Base-by-base conservation (phyloP, 1,140 invertebrate genomes). In the Brachionus rubens region DNA sequence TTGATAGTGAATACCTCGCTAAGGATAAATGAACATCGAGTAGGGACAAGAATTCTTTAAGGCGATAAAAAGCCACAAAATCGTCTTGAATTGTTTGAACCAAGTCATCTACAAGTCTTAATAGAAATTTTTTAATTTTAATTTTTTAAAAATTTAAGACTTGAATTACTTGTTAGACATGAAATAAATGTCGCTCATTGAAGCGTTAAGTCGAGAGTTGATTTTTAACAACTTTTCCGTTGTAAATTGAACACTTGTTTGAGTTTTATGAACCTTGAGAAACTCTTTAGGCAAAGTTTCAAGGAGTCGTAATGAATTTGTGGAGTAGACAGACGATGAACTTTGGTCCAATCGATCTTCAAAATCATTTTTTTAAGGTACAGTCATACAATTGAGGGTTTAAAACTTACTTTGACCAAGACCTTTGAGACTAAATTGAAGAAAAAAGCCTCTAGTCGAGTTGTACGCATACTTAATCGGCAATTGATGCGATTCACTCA, bases 211-310 rank as follows among this genome's bases (percentile, higher is more conserved):
- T 72, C 46, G 19, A 10, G 7, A 24, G 46, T 72, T 72, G 40
- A 72, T 40, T 72, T 72, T 72, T 3, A 72, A 2, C 5, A 72
- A 41, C 40, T 50, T 48, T 2, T 40, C 16, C 16, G 68, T 72
- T 9, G 68, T 72, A 21, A 72, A 72, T 50, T 50, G 68, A 21
- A 72, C 30, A 5, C n/a, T 30, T 19, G 30, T 54, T 50, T 48
- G 24, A 33, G 46, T 72, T 48, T 54, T 72, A 7, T 21, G 48
- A 10, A 72, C 33, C 24, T 50, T 54, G n/a, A 72, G 16, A 33
- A 72, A 72, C 19, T 50, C 46, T 50, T 50, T 72, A 30, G 59
- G 59, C 12, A 65, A 24, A 65, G 21, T 65, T 43, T 65, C 59
- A 36, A 65, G 2, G 0, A 65, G 19, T 26, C 43, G 41, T 24